Evolutionary conservation across 2,797 vertebrate species (phyloP), one percentile per base, ranked within the genome.

Genomic region (Hyperoplus immaculatus): DNA sequence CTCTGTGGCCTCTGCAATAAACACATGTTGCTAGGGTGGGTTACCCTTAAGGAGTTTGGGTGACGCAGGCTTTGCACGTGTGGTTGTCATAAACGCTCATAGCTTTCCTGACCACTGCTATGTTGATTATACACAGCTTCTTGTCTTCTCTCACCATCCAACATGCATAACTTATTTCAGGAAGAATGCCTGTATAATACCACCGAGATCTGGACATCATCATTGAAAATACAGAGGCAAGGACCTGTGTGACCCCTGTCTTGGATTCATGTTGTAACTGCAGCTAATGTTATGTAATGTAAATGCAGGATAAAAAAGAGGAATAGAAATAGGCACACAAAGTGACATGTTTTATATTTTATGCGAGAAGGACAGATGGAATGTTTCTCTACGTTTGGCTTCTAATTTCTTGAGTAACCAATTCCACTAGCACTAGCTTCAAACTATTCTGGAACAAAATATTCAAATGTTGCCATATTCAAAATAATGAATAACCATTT

Each of bases 121-220:
- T 58, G 67, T 39, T 21, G 51, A 70, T 58, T 45, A 77, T 2
- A 69, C 36, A 10, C 45, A 57, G 16, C 38, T 43, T 62, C 43
- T 36, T 69, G 38, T 66, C 14, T 59, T 38, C 42, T 3, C 36
- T 29, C 3, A 57, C 53, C 6, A 50, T 62, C 4, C 0, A 5
- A 29, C 57, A 42, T 6, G 10, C 14, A 14, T 55, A 38, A 57
- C 1, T 56, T 18, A 18, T 62, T 56, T 29, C 29, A 29, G 29
- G 29, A 29, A 29, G 29, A 29, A 29, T 29, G 29, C 2, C 29
- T 29, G 29, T 29, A 67, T 11, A 13, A 1, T 15, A 18, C 47
- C 7, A 1, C 16, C 54, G 39, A 8, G 8, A 29, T n/a, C 12
- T 7, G 49, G 16, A 12, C 5, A 18, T 15, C 39, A 43, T 9